phyloP scores from a whole-genome alignment of 2,113 vertebrate genomes.

The Malurus elegans region DNA sequence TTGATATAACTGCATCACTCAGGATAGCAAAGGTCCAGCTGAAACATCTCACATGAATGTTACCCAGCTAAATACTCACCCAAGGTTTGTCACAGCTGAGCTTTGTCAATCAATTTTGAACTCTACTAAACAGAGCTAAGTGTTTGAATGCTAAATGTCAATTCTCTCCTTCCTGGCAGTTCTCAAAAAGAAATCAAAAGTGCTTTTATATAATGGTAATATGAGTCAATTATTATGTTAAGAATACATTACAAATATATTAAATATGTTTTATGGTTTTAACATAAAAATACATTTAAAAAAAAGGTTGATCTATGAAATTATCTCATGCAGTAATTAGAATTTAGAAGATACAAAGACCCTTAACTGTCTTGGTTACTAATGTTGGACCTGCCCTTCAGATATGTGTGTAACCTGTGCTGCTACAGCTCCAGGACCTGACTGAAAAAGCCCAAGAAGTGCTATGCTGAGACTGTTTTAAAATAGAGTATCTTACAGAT shows the following conservation, averaged over 20 bases:
- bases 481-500: neutral
- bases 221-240: neutral
- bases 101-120: neutral
- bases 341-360: neutral
- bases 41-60: neutral
- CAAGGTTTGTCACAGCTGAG: neutral
- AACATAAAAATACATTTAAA: too few species aligned
- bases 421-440: neutral
- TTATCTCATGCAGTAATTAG: neutral
- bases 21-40: neutral
- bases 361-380: neutral
- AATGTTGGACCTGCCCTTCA: neutral
- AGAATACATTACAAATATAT: too few species aligned
- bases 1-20: neutral
- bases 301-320: neutral
- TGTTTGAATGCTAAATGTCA: neutral
- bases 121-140: neutral
- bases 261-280: too few species aligned
- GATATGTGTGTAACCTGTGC: neutral
- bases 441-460: neutral
- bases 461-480: neutral
- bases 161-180: neutral
- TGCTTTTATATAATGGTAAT: neutral
- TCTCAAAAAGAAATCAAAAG: neutral
- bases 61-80: neutral